A percentile compares a stretch with the other conserved stretches of the same genome.
Conservation (phyloP, 1,140 invertebrate genomes). For the Sarcophaga peregrina region DNA sequence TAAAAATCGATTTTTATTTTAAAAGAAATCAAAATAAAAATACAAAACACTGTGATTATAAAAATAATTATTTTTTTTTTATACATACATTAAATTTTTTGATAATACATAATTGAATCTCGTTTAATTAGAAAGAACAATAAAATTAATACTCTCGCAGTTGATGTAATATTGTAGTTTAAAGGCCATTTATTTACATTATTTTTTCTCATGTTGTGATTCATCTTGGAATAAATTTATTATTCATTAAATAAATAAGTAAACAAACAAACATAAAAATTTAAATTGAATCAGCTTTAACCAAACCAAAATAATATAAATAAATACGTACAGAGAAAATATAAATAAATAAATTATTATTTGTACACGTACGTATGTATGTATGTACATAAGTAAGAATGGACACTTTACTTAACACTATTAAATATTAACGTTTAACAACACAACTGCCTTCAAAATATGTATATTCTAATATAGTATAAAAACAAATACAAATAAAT, state of each 20-base stretch:
- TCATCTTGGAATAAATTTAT: neutral
- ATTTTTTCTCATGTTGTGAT: neutral
- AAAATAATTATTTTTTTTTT: neutral
- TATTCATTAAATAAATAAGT: neutral
- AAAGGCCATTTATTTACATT: neutral
- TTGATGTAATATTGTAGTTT: neutral
- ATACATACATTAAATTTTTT: neutral
- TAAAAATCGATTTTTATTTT: slow-evolving; percentile 22
- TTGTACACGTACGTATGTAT: no score
- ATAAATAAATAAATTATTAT: neutral
- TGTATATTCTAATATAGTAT: neutral
- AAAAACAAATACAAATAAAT: neutral
- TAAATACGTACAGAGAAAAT: neutral
- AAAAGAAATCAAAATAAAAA: neutral
- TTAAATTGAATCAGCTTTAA: neutral
- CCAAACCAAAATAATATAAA: no score
- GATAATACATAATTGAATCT: neutral
- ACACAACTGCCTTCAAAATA: slow-evolving; percentile 12
- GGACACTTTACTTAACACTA: no score
- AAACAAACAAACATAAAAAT: slow-evolving; percentile 1
- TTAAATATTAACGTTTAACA: neutral
- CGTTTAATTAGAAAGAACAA: neutral
- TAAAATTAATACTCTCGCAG: neutral
- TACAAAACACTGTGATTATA: neutral
- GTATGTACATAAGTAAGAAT: no score